Conservation (phyloP, 1,140 invertebrate genomes). For the Chironomus tepperi region DNA sequence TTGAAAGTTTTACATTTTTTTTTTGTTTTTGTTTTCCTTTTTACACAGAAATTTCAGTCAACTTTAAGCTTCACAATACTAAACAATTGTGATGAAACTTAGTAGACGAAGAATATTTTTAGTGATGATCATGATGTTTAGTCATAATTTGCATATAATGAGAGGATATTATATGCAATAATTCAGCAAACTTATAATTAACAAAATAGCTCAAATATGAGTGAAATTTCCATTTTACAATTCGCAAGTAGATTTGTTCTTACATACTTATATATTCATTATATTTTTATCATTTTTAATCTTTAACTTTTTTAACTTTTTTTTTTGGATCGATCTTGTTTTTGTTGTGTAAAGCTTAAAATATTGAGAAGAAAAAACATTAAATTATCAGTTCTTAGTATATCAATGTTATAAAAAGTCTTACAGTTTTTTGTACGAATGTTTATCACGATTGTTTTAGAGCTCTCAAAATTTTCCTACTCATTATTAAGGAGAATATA, state of each 20-base stretch:
- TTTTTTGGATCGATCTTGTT: slow-evolving; percentile 6
- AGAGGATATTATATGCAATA: too few species aligned
- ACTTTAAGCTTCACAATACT: neutral
- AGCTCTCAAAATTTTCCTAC: slow-evolving; percentile 5
- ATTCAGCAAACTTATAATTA: too few species aligned
- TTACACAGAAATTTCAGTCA: neutral
- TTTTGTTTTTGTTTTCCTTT: neutral
- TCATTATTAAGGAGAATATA: neutral
- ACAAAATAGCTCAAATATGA: neutral
- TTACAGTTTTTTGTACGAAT: slow-evolving; percentile 14
- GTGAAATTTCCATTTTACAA: neutral
- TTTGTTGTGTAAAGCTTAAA: neutral
- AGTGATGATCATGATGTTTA: too few species aligned
- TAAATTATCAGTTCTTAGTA: slow-evolving; percentile 11
- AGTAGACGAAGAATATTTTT: too few species aligned
- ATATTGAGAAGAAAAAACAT: slow-evolving; percentile 14
- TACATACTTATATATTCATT: neutral
- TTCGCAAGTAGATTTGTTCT: slow-evolving; percentile 12
- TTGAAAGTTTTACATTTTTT: neutral
- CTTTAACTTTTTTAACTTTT: neutral
- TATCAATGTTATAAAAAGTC: slow-evolving; percentile 11
- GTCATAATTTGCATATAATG: too few species aligned
- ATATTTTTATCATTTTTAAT: neutral
- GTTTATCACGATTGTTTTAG: slow-evolving; percentile 5
- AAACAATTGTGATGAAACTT: neutral